Base-by-base conservation (phyloP, 2,797 vertebrate species). In the Crax fasciolata region DNA sequence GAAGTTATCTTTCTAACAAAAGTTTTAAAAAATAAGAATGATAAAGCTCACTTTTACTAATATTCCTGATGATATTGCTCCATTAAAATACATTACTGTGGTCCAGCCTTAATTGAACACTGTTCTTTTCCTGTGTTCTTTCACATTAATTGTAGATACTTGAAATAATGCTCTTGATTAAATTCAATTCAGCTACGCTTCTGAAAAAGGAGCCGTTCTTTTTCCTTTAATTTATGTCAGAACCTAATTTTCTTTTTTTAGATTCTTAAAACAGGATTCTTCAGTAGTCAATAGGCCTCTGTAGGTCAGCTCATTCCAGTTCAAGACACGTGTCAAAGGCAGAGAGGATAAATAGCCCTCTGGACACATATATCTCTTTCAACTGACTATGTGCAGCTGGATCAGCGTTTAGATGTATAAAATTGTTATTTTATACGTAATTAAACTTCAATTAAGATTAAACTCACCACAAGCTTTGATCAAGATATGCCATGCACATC, bases 91-190 rank as follows among this genome's bases (percentile, higher is more conserved):
- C 8, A 65, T 67, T 58, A 70, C 28, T 51, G 89, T 39, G 54
- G 43, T 38, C 13, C 16, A 76, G 71, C 41, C 35, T 92, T 90
- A 91, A 84, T 13, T 75, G 44, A 88, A 81, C 46, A n/a, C 28
- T 66, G 6, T 41, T 76, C 9, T 85, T 90, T 73, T 84, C 25
- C 54, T 70, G 9, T 41, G 63, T 65, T 46, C 30, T 84, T 94
- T 79, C 57, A 65, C 44, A 49, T 71, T 59, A 84, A 55, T 68
- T 88, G 41, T 44, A 82, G 18, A 8, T 32, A 54, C 85, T 84
- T 65, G 59, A 89, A 94, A 90, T 65, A 65, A 65, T 49, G 76
- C 23, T 57, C 63, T 80, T 68, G 46, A 82, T 71, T 77, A 82
- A 75, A 93, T 76, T 43, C 39, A 70, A 89, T 90, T 71, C 32